Conservation (phyloP, 2,888 invertebrate genomes). For the Tetragonisca angustula region DNA sequence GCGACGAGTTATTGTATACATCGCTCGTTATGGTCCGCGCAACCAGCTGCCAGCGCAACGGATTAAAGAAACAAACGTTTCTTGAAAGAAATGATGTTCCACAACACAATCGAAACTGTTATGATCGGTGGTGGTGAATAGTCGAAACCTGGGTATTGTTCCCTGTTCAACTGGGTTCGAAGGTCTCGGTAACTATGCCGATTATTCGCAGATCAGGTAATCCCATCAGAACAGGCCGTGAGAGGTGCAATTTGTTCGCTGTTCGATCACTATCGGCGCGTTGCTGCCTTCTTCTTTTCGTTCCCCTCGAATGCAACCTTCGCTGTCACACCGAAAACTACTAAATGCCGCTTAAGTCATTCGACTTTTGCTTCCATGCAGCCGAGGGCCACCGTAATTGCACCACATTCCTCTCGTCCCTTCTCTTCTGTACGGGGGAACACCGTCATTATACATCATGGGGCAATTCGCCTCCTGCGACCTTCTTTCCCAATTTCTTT, state of each 20-base stretch:
- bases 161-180: neutral
- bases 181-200: conserved; percentile 33
- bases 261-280: conserved; percentile 62
- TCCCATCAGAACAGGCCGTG: conserved; percentile 58
- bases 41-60: no score
- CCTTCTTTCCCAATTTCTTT: conserved; percentile 51
- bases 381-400: conserved; percentile 69
- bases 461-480: conserved; percentile 63
- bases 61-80: no score
- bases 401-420: conserved; percentile 70
- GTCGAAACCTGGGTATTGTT: no score
- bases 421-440: conserved; percentile 48
- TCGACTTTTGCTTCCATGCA: conserved; percentile 57
- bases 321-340: conserved; percentile 70
- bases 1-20: no score
- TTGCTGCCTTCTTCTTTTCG: conserved; percentile 44
- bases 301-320: conserved; percentile 39
- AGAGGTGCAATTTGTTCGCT: conserved; percentile 69
- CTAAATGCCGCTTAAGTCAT: conserved; percentile 74
- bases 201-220: conserved; percentile 62
- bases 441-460: conserved; percentile 68
- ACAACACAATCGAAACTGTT: no score
- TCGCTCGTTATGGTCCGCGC: no score
- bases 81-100: no score
- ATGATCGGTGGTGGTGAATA: no score